Conservation (phyloP, 2,113 vertebrate genomes). For the Hippolais icterina region DNA sequence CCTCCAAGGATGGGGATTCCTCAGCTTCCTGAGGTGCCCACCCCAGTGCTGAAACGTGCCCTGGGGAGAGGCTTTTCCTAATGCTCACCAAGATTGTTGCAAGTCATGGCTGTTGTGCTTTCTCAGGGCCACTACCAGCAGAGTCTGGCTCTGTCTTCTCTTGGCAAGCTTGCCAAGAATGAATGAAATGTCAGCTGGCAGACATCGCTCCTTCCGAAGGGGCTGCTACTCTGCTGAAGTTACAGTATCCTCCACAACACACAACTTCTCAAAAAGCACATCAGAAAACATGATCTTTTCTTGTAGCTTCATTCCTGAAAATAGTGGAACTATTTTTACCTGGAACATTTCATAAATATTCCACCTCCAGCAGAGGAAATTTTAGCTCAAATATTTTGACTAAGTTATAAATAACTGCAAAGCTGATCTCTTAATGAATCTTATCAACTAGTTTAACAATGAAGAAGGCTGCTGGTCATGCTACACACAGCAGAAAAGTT, state of each 20-base stretch:
- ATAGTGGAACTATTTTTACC: slow-evolving; percentile 27
- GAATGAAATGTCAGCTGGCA: not conserved
- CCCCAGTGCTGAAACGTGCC: not conserved
- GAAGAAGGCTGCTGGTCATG: not conserved
- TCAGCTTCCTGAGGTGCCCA: not conserved
- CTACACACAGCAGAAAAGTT: not conserved
- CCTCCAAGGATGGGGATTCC: not conserved
- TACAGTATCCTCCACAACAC: not conserved
- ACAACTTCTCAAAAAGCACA: not conserved
- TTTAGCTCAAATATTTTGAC: slow-evolving; percentile 51
- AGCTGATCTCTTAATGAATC: not conserved
- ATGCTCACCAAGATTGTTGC: not conserved
- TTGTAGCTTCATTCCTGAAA: not conserved
- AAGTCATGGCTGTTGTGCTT: not conserved
- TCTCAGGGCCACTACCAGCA: not conserved
- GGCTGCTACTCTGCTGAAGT: not conserved
- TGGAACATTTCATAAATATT: slow-evolving; percentile 38
- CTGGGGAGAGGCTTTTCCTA: not conserved
- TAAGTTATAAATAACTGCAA: slow-evolving; percentile 18
- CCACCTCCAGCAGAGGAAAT: slow-evolving; percentile 10
- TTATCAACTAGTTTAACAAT: not conserved
- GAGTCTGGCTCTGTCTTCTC: not conserved
- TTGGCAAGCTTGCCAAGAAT: not conserved
- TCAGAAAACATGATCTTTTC: not conserved
- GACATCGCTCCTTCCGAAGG: not conserved